Percentiles rank a stretch among this genome's conserved stretches.
Evolutionary conservation across 2,113 vertebrate genomes (phyloP).

Genomic region (Enhydra lutris): DNA sequence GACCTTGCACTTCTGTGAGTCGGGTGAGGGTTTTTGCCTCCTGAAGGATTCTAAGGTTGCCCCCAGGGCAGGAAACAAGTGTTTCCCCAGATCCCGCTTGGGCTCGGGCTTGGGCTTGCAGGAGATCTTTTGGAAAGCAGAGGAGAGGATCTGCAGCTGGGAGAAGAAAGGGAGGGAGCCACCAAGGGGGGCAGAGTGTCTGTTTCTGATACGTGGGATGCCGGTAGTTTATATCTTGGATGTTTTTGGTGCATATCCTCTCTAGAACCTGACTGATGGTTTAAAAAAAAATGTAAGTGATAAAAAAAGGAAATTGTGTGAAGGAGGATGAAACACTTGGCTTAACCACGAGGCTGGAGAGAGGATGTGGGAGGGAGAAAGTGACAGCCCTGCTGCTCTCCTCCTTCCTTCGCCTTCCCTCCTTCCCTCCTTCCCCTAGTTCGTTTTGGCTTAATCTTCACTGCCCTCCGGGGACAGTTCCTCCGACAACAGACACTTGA

Average conservation of each 20-base stretch:
- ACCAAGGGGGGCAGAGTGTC: not conserved
- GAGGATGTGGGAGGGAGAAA: not conserved
- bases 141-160: not conserved
- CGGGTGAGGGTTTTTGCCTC: not conserved
- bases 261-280: not conserved
- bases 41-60: not conserved
- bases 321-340: not conserved
- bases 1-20: not conserved
- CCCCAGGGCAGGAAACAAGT: not conserved
- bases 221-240: not conserved
- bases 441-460: not conserved
- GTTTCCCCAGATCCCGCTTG: not conserved
- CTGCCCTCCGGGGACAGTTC: too few relatives aligned
- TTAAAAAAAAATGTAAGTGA: not conserved
- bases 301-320: not conserved
- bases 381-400: too few relatives aligned
- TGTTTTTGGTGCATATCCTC: not conserved
- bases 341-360: not conserved
- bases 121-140: not conserved
- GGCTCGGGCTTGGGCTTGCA: too few relatives aligned
- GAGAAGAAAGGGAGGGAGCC: not conserved
- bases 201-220: not conserved
- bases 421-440: not conserved
- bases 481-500: not conserved
- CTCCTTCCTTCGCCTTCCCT: fast-evolving